phyloP scores from a whole-genome alignment of 2,113 vertebrate genomes.

The Rostratula benghalensis region DNA sequence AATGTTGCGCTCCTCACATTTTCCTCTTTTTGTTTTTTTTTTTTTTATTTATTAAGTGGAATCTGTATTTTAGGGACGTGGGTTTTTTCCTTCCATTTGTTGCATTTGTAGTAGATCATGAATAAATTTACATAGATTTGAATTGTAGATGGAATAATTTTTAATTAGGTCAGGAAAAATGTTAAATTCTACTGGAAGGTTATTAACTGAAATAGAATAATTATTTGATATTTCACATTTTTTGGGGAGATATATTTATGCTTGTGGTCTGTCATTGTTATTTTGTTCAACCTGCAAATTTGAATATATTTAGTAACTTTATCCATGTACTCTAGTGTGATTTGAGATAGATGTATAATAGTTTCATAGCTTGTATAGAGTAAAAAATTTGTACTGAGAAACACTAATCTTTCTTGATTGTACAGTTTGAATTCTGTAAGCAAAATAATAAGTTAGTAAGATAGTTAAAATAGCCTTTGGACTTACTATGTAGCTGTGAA shows the following conservation, averaged over 20 bases:
- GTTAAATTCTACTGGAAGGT: background rate
- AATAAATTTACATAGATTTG: background rate
- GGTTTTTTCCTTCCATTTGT: background rate
- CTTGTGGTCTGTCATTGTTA: background rate
- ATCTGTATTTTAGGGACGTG: background rate
- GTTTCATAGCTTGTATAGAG: background rate
- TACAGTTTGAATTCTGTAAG: background rate
- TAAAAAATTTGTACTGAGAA: background rate
- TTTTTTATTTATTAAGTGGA: background rate
- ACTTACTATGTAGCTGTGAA: background rate
- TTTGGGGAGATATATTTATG: background rate
- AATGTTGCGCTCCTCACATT: rapidly evolving
- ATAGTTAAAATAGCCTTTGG: background rate
- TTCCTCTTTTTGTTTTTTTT: background rate
- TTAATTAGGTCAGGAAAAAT: background rate
- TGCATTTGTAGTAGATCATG: background rate
- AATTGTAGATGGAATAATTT: background rate
- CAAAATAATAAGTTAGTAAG: background rate
- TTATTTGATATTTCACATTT: background rate
- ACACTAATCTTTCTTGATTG: background rate
- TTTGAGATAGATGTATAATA: background rate
- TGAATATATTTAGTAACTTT: background rate
- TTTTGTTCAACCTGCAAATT: background rate
- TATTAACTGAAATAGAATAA: background rate
- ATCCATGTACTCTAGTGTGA: background rate